Evolutionary conservation across 2,797 vertebrate genomes (phyloP), one percentile per base, ranked within the genome.

Genomic region (Falco rusticolus): DNA sequence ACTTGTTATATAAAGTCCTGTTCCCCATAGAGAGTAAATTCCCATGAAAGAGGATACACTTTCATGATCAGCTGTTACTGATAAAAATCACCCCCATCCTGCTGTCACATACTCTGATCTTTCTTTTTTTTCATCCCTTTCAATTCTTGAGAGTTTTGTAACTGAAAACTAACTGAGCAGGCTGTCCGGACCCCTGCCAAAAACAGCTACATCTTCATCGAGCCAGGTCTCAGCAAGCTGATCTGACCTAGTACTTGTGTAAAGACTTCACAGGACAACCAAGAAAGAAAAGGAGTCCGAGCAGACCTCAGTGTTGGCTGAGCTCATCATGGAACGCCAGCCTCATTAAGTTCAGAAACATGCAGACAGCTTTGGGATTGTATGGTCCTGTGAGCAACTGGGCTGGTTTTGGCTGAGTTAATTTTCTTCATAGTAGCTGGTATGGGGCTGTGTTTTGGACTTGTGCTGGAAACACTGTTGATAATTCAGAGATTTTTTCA

Each of bases 121-220:
- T n/a, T 63, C 41, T 37, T 50, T 48, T 26, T 82, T 71, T 72
- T 11, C 8, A 31, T 13, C 11, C 12, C 17, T 83, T 82, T 53
- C 41, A 76, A 0, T 28, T n/a, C 31, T 64, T 48, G 31, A 68
- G 48, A 79, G 64, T 26, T 15, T 75, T 34, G 8, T 48, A 76
- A 77, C 24, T 64, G 63, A 59, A 68, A 87, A 39, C 16, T 28
- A 37, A 6, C 17, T 3, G 10, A 51, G 17, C 8, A 72, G 41
- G 48, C 2, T 29, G 15, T 11, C n/a, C 19, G 5, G 3, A 21
- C 11, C 16, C 2, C 7, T 1, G 0, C 16, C 31, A 53, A 16
- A 60, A 66, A 21, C 11, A 72, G 43, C 10, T 29, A 24, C 7
- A 29, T 41, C 48, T 60, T 94, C 25, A 8, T 39, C 1, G 12